Percentiles rank a stretch among this genome's conserved stretches.
Conservation (phyloP, 2,888 invertebrate species). For the Ptychoptera contaminata region DNA sequence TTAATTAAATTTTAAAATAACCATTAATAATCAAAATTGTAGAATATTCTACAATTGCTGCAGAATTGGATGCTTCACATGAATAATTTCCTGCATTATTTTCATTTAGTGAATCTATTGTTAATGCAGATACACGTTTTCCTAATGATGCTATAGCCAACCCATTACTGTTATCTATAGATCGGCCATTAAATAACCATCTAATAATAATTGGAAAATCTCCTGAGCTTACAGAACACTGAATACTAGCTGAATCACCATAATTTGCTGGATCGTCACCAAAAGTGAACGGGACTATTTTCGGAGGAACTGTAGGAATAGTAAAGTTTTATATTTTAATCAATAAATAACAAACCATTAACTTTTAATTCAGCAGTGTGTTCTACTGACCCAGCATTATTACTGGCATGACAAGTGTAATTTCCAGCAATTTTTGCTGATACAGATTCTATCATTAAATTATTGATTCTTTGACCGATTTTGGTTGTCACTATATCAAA, state of each 20-base stretch:
- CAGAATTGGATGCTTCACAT: slow-evolving; percentile 49
- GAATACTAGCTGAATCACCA: slow-evolving; percentile 44
- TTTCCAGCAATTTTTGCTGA: slow-evolving; percentile 55
- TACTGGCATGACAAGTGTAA: slow-evolving; percentile 60
- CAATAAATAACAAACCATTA: slow-evolving; percentile 40
- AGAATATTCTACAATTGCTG: slow-evolving; percentile 41
- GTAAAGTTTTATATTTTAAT: background rate
- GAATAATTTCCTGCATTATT: slow-evolving; percentile 56
- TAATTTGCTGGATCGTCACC: slow-evolving; percentile 49
- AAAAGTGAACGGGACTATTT: slow-evolving; percentile 53
- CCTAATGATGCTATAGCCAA: slow-evolving; percentile 35
- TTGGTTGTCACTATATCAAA: slow-evolving; percentile 26
- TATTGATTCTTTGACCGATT: slow-evolving; percentile 35
- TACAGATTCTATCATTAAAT: slow-evolving; percentile 51
- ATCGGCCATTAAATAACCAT: slow-evolving; percentile 44
- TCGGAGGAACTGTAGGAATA: slow-evolving; percentile 45
- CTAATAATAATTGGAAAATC: slow-evolving; percentile 48
- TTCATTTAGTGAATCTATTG: slow-evolving; percentile 46
- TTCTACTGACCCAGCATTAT: slow-evolving; percentile 51
- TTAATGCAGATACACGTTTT: slow-evolving; percentile 46
- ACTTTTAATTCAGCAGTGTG: slow-evolving; percentile 56
- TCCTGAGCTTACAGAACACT: slow-evolving; percentile 43
- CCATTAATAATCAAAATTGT: slow-evolving; percentile 46
- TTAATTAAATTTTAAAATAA: slow-evolving; percentile 8
- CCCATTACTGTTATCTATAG: slow-evolving; percentile 33